Evolutionary conservation across 2,113 vertebrate genomes (phyloP).

Genomic region (Orthonyx spaldingii): DNA sequence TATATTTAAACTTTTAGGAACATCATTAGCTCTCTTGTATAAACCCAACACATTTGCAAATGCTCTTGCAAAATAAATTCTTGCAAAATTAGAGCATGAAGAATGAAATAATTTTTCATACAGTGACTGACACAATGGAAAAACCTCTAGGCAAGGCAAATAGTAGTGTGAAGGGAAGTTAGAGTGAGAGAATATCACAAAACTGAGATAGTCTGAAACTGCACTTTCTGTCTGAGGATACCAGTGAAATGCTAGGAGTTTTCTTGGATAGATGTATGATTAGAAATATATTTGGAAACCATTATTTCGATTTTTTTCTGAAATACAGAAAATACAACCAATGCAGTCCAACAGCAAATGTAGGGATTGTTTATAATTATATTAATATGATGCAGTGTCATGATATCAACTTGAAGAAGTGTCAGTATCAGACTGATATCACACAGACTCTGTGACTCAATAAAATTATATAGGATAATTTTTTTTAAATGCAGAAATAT

Average conservation of each 20-base stretch:
- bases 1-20: neutral
- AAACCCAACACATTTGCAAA: neutral
- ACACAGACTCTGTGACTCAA: neutral
- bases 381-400: neutral
- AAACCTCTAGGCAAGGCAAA: neutral
- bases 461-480: neutral
- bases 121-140: neutral
- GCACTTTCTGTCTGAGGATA: neutral
- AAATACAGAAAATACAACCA: neutral
- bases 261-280: neutral
- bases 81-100: neutral
- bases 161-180: neutral
- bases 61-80: neutral
- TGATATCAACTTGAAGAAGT: neutral
- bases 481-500: neutral
- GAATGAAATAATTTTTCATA: neutral
- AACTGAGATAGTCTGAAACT: neutral
- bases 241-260: neutral
- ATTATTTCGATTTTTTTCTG: neutral
- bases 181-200: neutral
- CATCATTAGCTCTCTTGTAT: neutral
- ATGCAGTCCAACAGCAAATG: fast-evolving
- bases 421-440: neutral
- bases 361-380: neutral
- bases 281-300: neutral